Evolutionary conservation across 2,113 vertebrate genomes (phyloP), one percentile per base, ranked within the genome.

Genomic region (Mohoua ochrocephala): DNA sequence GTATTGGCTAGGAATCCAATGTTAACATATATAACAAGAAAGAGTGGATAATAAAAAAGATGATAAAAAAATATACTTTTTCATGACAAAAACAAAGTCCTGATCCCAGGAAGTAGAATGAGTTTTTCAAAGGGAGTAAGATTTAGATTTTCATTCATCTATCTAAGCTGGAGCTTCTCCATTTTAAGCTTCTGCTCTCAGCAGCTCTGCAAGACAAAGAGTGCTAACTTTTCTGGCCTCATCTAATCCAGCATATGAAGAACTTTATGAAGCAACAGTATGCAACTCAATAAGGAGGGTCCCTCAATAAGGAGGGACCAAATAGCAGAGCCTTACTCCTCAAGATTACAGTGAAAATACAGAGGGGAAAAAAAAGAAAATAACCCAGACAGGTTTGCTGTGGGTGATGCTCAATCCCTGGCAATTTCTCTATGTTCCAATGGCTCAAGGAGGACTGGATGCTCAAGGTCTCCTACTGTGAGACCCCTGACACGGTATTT

Each of bases 391-490:
- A 35, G 3, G 8, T 69, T 77, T 7, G 5, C 5, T 6, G 8
- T 30, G 19, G 7, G 15, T 50, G 16, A 10, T 71, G 44, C 11
- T 86, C 47, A 80, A 49, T 23, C 12, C 8, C 35, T 64, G 33
- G 6, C 9, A 67, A 47, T 73, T 81, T 50, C 27, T 56, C 5
- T 49, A 17, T 45, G 9, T 69, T 91, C 24, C 37, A 69, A 64
- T 16, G 15, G 24, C 37, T 86, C 0, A 0, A 71, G 24, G 21
- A 64, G 18, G 9, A 73, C 1, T 1, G 7, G 31, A 77, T 16
- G 6, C 41, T 87, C 23, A 54, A 83, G 33, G 33, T 5, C 13
- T 60, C 15, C 19, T 53, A 5, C 4, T 49, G 26, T 31, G 24
- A 37, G 9, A 33, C 9, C 13, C 15, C 44, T 81, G 37, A 67